Base-by-base conservation (phyloP, 2,888 invertebrate species). In the Aquatica leii region DNA sequence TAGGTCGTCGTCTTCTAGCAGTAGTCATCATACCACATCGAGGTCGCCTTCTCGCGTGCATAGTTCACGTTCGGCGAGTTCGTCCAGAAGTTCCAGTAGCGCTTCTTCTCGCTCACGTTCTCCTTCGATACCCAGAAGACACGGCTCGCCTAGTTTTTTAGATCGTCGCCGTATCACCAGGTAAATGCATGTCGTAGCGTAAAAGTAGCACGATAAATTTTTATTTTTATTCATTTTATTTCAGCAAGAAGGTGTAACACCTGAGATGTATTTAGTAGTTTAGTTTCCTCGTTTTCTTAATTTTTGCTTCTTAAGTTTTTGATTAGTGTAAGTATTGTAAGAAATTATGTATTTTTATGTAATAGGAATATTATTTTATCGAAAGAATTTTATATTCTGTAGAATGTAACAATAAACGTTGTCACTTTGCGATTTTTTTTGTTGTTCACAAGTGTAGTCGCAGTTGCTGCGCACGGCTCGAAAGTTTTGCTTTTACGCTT, bases 101-200 rank as follows among this genome's bases (percentile, higher is more conserved):
- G 84, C 83, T 72, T 82, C 87, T 35, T 86, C 85, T 59, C 83
- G 86, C 15, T 86, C 87, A 9, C 85, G 89, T 70, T 90, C 94
- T 64, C 92, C 91, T n/a, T 96, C 96, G 63, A 97, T 97, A 80
- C 95, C 97, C 53, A 86, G 97, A 60, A 88, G 97, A 65, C 91
- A 93, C 73, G 97, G 97, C 43, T 97, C 97, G 60, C 97, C 97
- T 15, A 95, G 95, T 82, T 97, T 97, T 83, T 85, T 97, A 66
- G 97, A 97, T 82, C 86, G 95, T 74, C 87, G 97, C 62, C 88
- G 97, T 73, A 97, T 97, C 77, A 97, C 97, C 73, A 97, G 97
- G 97, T 97, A 89, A 83, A 69, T 54, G 67, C 67, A 71, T 52
- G 63, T 54, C 40, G 24, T 18, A 40, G 71, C 62, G 63, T 59